These are phyloP conservation scores for Ochropleura leucogaster DNA, from an alignment of 2,888 invertebrate species.

Conservation along the genomic window DNA sequence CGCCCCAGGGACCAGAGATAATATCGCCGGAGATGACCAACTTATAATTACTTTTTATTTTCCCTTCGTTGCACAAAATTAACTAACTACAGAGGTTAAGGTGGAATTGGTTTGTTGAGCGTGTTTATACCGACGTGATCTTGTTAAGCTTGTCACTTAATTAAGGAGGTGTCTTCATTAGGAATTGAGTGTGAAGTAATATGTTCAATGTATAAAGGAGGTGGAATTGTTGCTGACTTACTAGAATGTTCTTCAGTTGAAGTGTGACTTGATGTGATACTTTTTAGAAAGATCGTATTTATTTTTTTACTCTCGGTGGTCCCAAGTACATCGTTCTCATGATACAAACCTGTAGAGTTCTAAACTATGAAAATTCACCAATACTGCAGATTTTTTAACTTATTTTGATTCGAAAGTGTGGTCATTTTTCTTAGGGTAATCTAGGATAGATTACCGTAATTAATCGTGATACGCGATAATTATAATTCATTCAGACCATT, in stretches of 20 bases:
- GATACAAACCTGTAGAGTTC: too few relatives aligned
- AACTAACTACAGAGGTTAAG: slow-evolving; percentile 57
- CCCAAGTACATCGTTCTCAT: too few relatives aligned
- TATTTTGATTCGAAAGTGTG: too few relatives aligned
- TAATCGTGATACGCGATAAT: too few relatives aligned
- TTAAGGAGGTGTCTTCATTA: neutral
- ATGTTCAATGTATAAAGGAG: neutral
- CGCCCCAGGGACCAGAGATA: slow-evolving; percentile 71
- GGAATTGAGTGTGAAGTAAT: neutral
- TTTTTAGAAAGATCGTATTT: neutral
- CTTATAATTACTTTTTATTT: slow-evolving; percentile 84
- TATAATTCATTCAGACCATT: too few relatives aligned
- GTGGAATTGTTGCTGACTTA: neutral
- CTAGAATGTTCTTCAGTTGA: neutral
- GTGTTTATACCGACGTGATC: slow-evolving; percentile 25
- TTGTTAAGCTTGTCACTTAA: slow-evolving; percentile 3
- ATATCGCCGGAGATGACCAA: slow-evolving; percentile 76
- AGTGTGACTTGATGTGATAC: neutral
- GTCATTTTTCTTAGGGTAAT: too few relatives aligned
- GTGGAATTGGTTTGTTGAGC: slow-evolving; percentile 47
- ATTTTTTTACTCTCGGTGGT: neutral
- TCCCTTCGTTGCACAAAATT: slow-evolving; percentile 72
- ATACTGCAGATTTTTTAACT: too few relatives aligned
- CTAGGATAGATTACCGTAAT: too few relatives aligned
- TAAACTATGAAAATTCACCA: too few relatives aligned